Percentiles rank a stretch among this genome's conserved stretches.
These are phyloP conservation scores for Scelioninae gen. 2 DNA, from an alignment of 2,888 invertebrate species.

Conservation along the genomic window DNA sequence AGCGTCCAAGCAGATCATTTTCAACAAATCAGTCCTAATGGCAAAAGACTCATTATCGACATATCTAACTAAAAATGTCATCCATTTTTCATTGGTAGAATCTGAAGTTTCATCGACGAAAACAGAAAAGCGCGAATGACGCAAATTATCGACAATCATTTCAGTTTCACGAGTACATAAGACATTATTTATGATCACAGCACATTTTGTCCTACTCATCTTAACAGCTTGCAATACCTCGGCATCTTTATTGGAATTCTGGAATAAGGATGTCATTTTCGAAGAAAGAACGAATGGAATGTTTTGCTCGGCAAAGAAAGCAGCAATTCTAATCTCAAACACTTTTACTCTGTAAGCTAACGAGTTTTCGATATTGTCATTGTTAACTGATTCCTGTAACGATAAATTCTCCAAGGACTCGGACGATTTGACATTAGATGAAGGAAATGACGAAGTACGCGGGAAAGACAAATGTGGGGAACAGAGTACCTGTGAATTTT, in stretches of 20 bases:
- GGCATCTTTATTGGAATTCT: neutral
- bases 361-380: too few species aligned
- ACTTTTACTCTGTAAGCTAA: constrained; percentile 1
- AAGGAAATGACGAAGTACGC: too few species aligned
- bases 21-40: neutral
- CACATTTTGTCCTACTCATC: neutral
- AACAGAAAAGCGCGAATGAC: neutral
- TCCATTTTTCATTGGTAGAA: neutral
- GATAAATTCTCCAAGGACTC: too few species aligned
- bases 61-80: neutral
- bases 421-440: too few species aligned
- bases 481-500: too few species aligned
- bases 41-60: too few species aligned
- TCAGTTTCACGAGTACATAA: neutral
- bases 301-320: neutral
- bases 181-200: neutral
- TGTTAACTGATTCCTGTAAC: too few species aligned
- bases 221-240: neutral
- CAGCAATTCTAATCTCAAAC: constrained; percentile 2
- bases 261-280: neutral
- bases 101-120: neutral
- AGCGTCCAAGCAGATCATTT: neutral
- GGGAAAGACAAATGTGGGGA: too few species aligned
- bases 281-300: neutral
- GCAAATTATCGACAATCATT: neutral